Evolutionary conservation across 2,797 vertebrate species (phyloP), one percentile per base, ranked within the genome.

Genomic region (Hypotaenidia philippensis): DNA sequence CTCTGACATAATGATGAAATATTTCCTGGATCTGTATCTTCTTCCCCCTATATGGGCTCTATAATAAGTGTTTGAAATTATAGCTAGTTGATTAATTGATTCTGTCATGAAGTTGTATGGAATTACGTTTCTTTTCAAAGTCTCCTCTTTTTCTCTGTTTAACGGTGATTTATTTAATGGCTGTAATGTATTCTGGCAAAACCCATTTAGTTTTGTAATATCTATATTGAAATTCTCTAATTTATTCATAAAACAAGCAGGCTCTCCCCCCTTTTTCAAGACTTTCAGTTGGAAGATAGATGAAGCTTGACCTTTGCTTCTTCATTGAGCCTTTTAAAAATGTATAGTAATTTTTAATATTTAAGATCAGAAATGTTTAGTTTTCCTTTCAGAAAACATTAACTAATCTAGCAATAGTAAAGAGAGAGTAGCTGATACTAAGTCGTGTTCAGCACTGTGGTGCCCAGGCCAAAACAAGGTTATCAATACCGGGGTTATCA

Each of bases 151-250:
- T 89, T 61, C 71, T 94, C 83, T 87, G 89, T 95, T 97, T 93
- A 97, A 96, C 96, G 96, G 89, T 97, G 97, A 98, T 98, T 98
- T 97, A 97, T 98, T 98, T 97, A 97, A 97, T 97, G 80, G 55
- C 86, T 79, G n/a, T 97, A 97, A 98, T 91, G 92, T 93, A 94
- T 93, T 98, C 89, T 78, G 90, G 96, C 90, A 97, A 97, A 98
- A 97, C 96, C 94, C 92, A 97, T 97, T 98, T 97, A 94, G 93
- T 96, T 95, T 94, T 97, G 91, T 96, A 97, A 97, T 97, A 97
- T 98, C 97, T 97, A 89, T 97, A 97, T 97, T 97, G 97, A 97
- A 97, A 86, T 94, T 87, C 89, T 96, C 74, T 96, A 89, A 97
- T 97, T 95, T 97, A 96, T 95, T 97, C 87, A 94, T 96, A 89